Base-by-base conservation (phyloP, 2,113 vertebrate species). In the Lampris megalopsis region DNA sequence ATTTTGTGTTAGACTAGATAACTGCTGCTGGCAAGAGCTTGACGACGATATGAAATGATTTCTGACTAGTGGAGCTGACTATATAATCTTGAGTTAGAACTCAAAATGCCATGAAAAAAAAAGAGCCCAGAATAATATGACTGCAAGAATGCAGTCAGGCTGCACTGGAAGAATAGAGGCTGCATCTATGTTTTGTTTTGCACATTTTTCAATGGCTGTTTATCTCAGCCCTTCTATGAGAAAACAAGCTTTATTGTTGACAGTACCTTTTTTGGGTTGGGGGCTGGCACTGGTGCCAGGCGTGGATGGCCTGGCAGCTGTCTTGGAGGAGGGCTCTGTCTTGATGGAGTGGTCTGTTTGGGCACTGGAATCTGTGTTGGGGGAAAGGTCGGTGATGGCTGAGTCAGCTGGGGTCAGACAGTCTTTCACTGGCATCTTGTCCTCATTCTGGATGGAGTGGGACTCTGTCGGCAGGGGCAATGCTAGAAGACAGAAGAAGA, bases 261-360 rank as follows among this genome's bases (percentile, higher is more conserved):
- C 35, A 43, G 3, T 71, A 94, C 93, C 94, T 93, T 94, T 95
- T 83, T 94, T 95, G 64, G 92, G 86, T 71, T 86, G 90, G 0
- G 90, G 90, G 81, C 85, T 88, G 86, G 77, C 42, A 80, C 68
- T 62, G 67, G 45, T 57, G 56, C 84, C 90, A 3, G 89, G 89
- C 0, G 88, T 91, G 59, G 77, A 69, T 3, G 84, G 77, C 62
- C 82, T 54, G 71, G 13, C 77, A 0, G 90, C 86, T 6, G 87
- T 85, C 85, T 78, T 90, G 69, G 71, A 78, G 69, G 90, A 86
- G 43, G 37, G 81, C 41, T 93, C 89, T 43, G 90, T 87, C 71
- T 71, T 91, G 56, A 43, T 70, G 68, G 79, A 82, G 6, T 81
- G 82, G 24, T 92, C 89, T 61, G 79, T 85, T 66, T 82, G 79